These are phyloP conservation scores for Camelus dromedarius DNA, from an alignment of 2,113 vertebrate genomes.

Conservation along the genomic window DNA sequence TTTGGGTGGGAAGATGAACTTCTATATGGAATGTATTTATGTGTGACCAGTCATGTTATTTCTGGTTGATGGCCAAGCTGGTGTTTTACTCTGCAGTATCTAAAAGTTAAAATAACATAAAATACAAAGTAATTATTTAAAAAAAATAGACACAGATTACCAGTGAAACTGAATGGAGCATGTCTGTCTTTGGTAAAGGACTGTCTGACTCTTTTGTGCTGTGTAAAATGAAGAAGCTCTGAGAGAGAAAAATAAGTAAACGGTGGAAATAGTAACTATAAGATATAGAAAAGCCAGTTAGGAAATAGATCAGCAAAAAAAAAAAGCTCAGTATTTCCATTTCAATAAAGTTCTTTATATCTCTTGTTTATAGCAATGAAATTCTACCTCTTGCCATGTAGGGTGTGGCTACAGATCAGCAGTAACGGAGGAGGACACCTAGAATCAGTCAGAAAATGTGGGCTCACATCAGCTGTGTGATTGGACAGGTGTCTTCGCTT, in stretches of 20 bases:
- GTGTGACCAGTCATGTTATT: not conserved
- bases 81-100: not conserved
- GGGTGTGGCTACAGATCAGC: not conserved
- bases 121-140: not conserved
- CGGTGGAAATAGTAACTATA: too few species aligned
- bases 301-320: not conserved
- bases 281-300: not conserved
- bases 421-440: not conserved
- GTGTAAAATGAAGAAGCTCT: not conserved
- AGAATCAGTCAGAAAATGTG: not conserved
- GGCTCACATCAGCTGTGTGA: not conserved
- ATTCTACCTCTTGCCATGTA: not conserved
- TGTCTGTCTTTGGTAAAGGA: not conserved
- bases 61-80: not conserved
- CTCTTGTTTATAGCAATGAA: not conserved
- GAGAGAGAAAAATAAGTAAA: not conserved
- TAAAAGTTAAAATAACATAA: not conserved
- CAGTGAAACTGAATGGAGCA: not conserved
- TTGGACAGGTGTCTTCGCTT: not conserved
- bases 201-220: too few species aligned
- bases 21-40: not conserved
- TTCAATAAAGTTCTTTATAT: not conserved
- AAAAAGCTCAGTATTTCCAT: not conserved
- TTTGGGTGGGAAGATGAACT: not conserved
- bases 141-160: not conserved